These are phyloP conservation scores for Marmota monax DNA, from an alignment of 2,113 vertebrate species.

Conservation along the genomic window DNA sequence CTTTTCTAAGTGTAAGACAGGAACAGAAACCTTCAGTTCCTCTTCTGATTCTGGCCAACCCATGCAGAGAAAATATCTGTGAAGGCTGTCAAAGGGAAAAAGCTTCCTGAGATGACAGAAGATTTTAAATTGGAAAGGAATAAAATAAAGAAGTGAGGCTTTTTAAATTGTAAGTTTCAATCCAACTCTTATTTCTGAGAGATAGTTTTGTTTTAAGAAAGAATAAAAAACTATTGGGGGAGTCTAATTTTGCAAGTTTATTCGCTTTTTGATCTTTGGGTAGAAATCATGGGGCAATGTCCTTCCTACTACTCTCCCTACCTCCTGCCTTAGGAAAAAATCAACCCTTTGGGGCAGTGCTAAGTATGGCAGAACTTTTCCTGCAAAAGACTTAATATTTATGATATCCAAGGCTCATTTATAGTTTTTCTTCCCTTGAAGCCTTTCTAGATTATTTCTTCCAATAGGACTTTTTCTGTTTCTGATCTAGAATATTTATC, in stretches of 20 bases:
- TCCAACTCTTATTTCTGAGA: not conserved
- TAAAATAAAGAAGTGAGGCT: slow-evolving; percentile 4
- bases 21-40: slow-evolving; percentile 48
- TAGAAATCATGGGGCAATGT: not conserved
- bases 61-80: not conserved
- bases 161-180: not conserved
- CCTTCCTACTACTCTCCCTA: not conserved
- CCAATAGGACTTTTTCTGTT: not conserved
- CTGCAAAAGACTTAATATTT: slow-evolving; percentile 18
- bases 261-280: slow-evolving; percentile 1
- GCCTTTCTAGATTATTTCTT: not conserved
- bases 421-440: not conserved
- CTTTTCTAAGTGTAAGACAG: not conserved
- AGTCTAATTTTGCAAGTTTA: not conserved
- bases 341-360: not conserved
- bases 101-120: not conserved
- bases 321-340: not conserved
- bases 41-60: not conserved
- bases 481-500: not conserved
- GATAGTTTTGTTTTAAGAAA: slow-evolving; percentile 29
- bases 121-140: slow-evolving; percentile 29
- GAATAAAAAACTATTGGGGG: not conserved
- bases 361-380: not conserved
- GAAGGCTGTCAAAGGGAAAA: slow-evolving; percentile 16
- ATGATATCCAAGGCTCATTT: not conserved